A percentile compares a stretch with the other conserved stretches of the same genome.
These are phyloP conservation scores for Atethmia centrago DNA, from an alignment of 2,888 invertebrate species.

Conservation along the genomic window DNA sequence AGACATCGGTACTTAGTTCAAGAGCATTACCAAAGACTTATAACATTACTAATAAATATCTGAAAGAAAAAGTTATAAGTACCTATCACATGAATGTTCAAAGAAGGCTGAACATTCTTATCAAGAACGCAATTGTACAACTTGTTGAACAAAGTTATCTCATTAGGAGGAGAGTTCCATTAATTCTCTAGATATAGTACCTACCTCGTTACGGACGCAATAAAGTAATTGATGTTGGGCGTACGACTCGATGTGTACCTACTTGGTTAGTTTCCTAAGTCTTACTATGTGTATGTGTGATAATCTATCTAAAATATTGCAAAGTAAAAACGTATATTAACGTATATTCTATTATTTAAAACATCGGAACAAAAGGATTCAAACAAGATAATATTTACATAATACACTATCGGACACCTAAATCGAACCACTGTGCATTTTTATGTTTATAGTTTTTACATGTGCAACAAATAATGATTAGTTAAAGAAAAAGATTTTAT, in stretches of 20 bases:
- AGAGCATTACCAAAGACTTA: constrained; percentile 21
- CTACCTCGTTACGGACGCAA: constrained; percentile 35
- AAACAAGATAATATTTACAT: too few species aligned
- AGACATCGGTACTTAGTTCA: constrained; percentile 12
- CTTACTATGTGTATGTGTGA: background rate
- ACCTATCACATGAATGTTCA: constrained; percentile 55
- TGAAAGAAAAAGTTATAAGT: constrained; percentile 54
- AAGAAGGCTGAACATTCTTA: constrained; percentile 55
- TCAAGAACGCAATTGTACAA: constrained; percentile 56
- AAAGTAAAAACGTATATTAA: too few species aligned
- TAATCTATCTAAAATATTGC: too few species aligned
- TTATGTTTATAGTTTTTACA: too few species aligned
- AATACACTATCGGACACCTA: too few species aligned
- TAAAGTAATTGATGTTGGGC: constrained; percentile 53
- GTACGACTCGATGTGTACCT: background rate
- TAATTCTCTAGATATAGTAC: constrained; percentile 51
- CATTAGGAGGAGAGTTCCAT: constrained; percentile 59
- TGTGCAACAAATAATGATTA: too few species aligned
- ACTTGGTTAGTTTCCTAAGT: constrained; percentile 5
- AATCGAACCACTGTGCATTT: too few species aligned
- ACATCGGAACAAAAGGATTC: too few species aligned
- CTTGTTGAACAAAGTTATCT: constrained; percentile 64
- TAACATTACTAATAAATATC: constrained; percentile 53
- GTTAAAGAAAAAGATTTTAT: too few species aligned
- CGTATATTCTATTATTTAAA: too few species aligned